These are phyloP conservation scores for Buceros bicornis DNA, from an alignment of 2,797 vertebrate species.

Conservation along the genomic window DNA sequence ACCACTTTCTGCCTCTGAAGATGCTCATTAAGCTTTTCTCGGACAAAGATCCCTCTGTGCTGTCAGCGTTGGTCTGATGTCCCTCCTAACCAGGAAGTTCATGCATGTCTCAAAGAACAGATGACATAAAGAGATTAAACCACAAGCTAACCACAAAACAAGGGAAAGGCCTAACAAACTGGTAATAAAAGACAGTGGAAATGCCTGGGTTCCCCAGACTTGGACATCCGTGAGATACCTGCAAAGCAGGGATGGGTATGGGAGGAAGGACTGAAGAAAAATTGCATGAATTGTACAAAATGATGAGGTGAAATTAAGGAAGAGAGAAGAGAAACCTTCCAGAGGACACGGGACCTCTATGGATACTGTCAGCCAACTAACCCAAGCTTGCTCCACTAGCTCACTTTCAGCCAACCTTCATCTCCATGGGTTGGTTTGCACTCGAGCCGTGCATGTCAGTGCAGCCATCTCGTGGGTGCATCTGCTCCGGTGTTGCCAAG, in stretches of 20 bases:
- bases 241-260: background rate
- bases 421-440: background rate
- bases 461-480: background rate
- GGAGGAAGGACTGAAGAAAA: background rate
- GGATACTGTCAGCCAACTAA: background rate
- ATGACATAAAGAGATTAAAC: background rate
- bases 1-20: slow-evolving; percentile 7
- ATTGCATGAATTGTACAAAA: background rate
- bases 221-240: background rate
- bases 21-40: slow-evolving; percentile 18
- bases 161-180: background rate
- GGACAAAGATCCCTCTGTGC: background rate
- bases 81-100: background rate
- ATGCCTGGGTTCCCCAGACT: background rate
- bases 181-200: background rate
- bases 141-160: background rate
- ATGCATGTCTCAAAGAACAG: background rate
- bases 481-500: background rate
- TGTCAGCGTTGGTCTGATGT: background rate
- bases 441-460: background rate
- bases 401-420: background rate
- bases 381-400: background rate
- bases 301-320: background rate
- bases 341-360: background rate
- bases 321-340: background rate